Percentiles rank a stretch among this genome's conserved stretches.
These are phyloP conservation scores for Epizoanthus fatuus DNA, from an alignment of 92 coral and sea anemone genomes.

Conservation along the genomic window DNA sequence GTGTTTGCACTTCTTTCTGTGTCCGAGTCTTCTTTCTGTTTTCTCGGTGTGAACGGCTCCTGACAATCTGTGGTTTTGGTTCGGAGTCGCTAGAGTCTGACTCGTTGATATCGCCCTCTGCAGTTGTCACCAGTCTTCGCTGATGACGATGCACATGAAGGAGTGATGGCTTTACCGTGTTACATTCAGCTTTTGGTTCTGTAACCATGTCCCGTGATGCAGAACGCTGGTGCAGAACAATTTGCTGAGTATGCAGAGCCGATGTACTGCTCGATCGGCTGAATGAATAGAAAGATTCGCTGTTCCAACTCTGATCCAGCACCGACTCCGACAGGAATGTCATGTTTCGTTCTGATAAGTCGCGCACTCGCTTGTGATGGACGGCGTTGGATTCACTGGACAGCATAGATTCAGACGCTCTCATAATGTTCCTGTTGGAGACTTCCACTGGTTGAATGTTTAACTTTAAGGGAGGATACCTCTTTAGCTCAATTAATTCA, in stretches of 20 bases:
- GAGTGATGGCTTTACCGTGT: not conserved
- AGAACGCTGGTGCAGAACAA: not conserved
- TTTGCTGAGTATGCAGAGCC: not conserved
- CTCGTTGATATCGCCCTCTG: not conserved
- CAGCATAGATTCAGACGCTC: not conserved
- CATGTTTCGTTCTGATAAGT: not conserved
- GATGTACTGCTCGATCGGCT: not conserved
- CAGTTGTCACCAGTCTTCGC: not conserved
- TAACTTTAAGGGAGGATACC: not conserved
- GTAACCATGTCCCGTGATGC: not conserved
- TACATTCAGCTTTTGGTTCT: not conserved
- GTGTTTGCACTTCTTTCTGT: not conserved
- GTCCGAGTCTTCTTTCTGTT: not conserved
- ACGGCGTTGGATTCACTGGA: not conserved
- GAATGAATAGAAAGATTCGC: not conserved
- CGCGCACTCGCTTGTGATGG: too few relatives aligned
- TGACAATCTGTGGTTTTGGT: not conserved
- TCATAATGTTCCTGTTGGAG: not conserved
- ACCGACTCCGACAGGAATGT: not conserved
- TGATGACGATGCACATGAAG: not conserved
- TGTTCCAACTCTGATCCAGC: not conserved
- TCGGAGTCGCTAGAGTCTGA: not conserved
- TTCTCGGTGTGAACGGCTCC: not conserved
- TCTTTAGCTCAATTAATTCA: conserved; percentile 1
- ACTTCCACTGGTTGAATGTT: not conserved